phyloP scores from a whole-genome alignment of 2,113 vertebrate genomes.

The Macroglossus sobrinus region DNA sequence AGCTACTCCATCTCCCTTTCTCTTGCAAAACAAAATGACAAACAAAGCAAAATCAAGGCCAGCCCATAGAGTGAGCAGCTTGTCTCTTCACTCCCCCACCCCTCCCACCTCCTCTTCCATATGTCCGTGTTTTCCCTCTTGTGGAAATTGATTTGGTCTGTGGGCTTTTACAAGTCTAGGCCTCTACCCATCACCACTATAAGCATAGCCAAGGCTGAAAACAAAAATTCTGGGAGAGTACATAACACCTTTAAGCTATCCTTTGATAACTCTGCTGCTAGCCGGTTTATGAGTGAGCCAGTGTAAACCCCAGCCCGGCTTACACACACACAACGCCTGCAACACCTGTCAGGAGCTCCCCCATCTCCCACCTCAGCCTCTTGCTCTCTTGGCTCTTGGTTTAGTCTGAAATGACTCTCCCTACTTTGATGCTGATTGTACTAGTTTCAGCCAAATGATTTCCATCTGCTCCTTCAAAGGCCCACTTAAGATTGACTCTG shows the following conservation, averaged over 20 bases:
- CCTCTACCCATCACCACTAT: neutral
- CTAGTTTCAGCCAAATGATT: neutral
- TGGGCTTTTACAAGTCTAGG: neutral
- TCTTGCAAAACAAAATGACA: neutral
- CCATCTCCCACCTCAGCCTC: neutral
- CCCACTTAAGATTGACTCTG: neutral
- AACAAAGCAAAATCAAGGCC: neutral
- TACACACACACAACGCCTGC: too few species aligned
- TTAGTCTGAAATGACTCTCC: neutral
- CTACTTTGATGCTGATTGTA: neutral
- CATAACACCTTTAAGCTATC: neutral
- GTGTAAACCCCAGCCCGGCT: neutral
- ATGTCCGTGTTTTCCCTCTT: neutral
- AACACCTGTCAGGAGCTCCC: too few species aligned
- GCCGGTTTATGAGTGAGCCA: neutral
- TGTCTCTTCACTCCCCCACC: neutral
- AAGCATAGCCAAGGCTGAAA: neutral
- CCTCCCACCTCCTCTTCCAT: rapidly evolving
- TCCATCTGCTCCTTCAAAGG: neutral
- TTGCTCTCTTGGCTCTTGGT: neutral
- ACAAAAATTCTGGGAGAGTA: neutral
- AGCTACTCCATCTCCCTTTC: neutral
- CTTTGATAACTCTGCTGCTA: neutral
- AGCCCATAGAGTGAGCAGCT: too few species aligned
- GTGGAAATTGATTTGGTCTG: neutral